These are phyloP conservation scores for Otocyon megalotis DNA, from an alignment of 2,113 vertebrate genomes.

Conservation along the genomic window DNA sequence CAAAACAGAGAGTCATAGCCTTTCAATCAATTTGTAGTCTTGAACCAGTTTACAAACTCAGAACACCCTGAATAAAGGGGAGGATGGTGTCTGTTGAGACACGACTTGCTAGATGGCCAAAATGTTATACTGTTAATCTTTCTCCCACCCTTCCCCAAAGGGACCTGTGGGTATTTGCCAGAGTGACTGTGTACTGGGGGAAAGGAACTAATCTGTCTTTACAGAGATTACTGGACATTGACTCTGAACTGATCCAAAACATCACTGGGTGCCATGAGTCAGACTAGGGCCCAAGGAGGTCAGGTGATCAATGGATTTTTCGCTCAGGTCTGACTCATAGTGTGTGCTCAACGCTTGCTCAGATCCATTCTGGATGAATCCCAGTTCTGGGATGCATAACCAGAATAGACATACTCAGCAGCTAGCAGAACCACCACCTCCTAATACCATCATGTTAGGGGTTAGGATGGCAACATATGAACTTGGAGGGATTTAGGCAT, in stretches of 20 bases:
- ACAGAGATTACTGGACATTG: neutral
- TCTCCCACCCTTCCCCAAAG: neutral
- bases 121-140: neutral
- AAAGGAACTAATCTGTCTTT: neutral
- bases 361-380: neutral
- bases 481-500: neutral
- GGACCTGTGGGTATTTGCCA: neutral
- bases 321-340: neutral
- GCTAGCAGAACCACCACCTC: neutral
- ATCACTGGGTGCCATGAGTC: neutral
- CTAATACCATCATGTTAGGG: neutral
- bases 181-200: neutral
- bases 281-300: neutral
- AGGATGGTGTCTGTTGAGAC: too few species aligned
- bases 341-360: neutral
- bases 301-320: neutral
- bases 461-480: neutral
- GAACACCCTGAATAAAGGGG: neutral
- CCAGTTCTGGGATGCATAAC: neutral
- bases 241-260: neutral
- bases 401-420: neutral
- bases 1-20: neutral
- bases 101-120: neutral
- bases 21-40: neutral
- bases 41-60: neutral